These are phyloP conservation scores for Falco concolor DNA, from an alignment of 2,797 vertebrate genomes.

Conservation along the genomic window DNA sequence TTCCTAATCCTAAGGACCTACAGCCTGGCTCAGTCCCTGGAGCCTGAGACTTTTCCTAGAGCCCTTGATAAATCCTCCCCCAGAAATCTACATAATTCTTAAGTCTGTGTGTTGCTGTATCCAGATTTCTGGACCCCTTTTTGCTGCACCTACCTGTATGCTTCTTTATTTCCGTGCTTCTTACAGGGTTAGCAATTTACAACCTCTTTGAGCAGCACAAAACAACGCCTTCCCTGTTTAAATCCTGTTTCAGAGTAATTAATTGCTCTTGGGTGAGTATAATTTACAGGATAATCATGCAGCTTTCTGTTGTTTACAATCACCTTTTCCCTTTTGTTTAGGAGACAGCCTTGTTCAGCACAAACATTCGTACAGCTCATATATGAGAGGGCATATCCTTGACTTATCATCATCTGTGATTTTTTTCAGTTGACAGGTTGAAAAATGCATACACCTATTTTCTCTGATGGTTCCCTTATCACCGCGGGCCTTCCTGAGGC, in stretches of 20 bases:
- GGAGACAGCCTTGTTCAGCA: slow-evolving; percentile 4
- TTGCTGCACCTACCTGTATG: fast-evolving
- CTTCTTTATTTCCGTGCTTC: background rate
- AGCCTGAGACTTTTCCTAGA: background rate
- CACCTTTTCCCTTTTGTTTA: slow-evolving; percentile 7
- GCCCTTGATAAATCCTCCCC: background rate
- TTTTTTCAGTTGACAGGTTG: slow-evolving; percentile 51
- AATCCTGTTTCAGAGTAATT: slow-evolving; percentile 30
- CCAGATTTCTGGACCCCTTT: background rate
- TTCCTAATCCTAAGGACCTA: background rate
- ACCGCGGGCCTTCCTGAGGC: slow-evolving; percentile 2
- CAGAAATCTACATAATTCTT: background rate
- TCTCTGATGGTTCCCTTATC: slow-evolving; percentile 26
- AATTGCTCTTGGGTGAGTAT: background rate
- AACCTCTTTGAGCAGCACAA: background rate
- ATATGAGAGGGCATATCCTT: slow-evolving; percentile 32
- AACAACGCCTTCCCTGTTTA: background rate
- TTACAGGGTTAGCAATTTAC: background rate
- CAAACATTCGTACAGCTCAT: background rate
- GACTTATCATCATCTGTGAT: slow-evolving; percentile 5
- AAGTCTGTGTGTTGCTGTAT: background rate
- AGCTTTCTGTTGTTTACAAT: background rate
- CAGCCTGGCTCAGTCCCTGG: background rate
- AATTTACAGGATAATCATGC: background rate
- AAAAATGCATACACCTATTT: slow-evolving; percentile 32